Evolutionary conservation across 37 sponge, comb jelly and placozoan genomes (phyloP), one percentile per base, ranked within the genome.

Genomic region (Axinella damicornis): DNA sequence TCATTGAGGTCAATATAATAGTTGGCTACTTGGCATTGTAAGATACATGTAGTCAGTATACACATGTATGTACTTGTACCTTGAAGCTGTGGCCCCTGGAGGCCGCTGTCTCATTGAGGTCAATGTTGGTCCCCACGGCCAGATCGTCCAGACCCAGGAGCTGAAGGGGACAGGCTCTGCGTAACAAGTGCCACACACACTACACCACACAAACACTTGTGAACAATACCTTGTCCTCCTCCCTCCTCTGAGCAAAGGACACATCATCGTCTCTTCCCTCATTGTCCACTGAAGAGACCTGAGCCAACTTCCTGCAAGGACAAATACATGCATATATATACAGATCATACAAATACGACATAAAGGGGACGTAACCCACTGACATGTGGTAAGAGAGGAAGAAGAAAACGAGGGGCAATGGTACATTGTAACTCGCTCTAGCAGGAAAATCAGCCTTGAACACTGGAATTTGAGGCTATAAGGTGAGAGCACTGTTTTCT

Each of bases 111-210:
- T 95, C 96, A 28, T 39, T 81, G 85, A 95, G 39, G 78, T 95
- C 94, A 74, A 95, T 90, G 63, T 92, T 90, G 40, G 33, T 86
- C 28, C 74, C 87, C 54, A 85, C 94, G 68, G 37, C 53, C 22
- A 95, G 73, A 37, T 94, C 95, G 58, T 92, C 96, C 39, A 95
- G 77, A n/a, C 81, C 27, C 58, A 92, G 78, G 59, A 92, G 76
- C 96, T 46, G 46, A 46, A 46, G 46, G 46, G 9, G 46, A 46
- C 46, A 46, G 46, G 4, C 6, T 12, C 46, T 4, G 46, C 9
- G 46, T 4, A 46, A n/a, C n/a, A n/a, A n/a, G n/a, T n/a, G n/a
- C n/a, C 57, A 53, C 18, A 53, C 14, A 74, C 31, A 20, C n/a
- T 20, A 53, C 2, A 4, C 2, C 69, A 33, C 20, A 33, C 69